phyloP scores from a whole-genome alignment of 2,797 vertebrate genomes.

The Sardinella longiceps region DNA sequence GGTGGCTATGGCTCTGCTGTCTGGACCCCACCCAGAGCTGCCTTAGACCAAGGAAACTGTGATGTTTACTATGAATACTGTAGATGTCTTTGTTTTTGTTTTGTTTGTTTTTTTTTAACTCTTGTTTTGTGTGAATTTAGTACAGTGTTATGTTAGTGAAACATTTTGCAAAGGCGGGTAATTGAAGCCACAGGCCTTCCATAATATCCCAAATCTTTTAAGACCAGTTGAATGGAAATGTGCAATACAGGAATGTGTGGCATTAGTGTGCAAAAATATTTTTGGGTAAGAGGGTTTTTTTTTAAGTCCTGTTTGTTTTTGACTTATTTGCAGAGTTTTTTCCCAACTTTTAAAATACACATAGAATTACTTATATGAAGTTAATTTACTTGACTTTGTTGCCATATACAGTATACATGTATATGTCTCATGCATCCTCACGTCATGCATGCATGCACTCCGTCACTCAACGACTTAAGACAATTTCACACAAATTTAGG shows the following conservation, averaged over 20 bases:
- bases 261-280: not conserved
- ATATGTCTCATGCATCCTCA: not conserved
- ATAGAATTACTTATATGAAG: not conserved
- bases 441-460: not conserved
- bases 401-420: not conserved
- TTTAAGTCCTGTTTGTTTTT: no score
- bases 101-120: slow-evolving; percentile 39
- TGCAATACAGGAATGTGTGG: slow-evolving; percentile 3
- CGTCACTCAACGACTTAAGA: not conserved
- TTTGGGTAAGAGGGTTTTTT: not conserved
- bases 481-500: not conserved
- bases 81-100: no score
- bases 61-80: slow-evolving; percentile 47
- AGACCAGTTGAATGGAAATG: not conserved
- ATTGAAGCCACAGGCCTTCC: not conserved
- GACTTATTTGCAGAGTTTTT: not conserved
- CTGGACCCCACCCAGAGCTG: slow-evolving; percentile 40
- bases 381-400: not conserved
- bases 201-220: not conserved
- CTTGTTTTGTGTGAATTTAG: slow-evolving; percentile 56
- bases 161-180: not conserved
- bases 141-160: slow-evolving; percentile 70
- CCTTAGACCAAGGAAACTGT: slow-evolving; percentile 73
- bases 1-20: not conserved
- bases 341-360: not conserved